These are phyloP conservation scores for Thalassoma bifasciatum DNA, from an alignment of 2,113 vertebrate species.

Conservation along the genomic window DNA sequence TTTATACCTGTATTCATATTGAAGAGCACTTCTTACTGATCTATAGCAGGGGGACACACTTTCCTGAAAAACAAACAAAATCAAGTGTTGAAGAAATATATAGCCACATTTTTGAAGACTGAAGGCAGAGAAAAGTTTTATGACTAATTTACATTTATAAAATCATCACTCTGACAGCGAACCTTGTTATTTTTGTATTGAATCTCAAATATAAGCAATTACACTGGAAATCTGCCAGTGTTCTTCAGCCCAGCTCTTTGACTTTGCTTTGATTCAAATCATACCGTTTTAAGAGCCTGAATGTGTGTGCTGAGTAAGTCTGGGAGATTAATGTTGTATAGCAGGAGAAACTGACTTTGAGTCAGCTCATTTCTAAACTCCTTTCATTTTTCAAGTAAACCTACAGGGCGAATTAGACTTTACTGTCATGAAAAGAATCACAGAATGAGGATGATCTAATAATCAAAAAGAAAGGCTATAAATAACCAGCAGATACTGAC, in stretches of 20 bases:
- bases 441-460: background rate
- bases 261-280: constrained; percentile 5
- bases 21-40: constrained; percentile 75
- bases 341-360: background rate
- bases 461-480: background rate
- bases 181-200: background rate
- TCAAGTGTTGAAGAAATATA: background rate
- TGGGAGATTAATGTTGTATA: constrained; percentile 13
- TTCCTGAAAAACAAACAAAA: constrained; percentile 74
- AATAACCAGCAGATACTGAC: background rate
- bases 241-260: background rate
- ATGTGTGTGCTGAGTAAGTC: background rate
- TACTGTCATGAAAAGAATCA: background rate
- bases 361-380: constrained; percentile 16
- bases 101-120: background rate
- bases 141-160: background rate
- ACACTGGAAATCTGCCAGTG: background rate
- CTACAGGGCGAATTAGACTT: background rate
- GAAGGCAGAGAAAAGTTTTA: background rate
- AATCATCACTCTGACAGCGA: background rate
- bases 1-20: constrained; percentile 86
- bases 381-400: background rate
- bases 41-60: constrained; percentile 59
- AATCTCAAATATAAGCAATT: constrained; percentile 11
- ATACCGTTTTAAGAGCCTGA: background rate